phyloP scores from a whole-genome alignment of 2,797 vertebrate species.

The Sebastes minor region DNA sequence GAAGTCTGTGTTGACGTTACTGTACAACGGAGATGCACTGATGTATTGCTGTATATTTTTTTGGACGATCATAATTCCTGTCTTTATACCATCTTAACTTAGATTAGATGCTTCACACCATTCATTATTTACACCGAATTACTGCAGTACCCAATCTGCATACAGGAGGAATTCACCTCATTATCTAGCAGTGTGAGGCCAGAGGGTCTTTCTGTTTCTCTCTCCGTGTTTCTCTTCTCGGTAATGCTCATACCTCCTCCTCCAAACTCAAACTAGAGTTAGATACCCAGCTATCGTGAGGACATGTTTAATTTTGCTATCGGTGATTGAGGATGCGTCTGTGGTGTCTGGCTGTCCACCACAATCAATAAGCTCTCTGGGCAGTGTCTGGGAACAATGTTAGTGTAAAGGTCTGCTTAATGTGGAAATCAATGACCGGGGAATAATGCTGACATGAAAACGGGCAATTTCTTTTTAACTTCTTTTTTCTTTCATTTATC shows the following conservation, averaged over 20 bases:
- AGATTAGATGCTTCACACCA: background rate
- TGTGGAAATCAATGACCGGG: conserved; percentile 59
- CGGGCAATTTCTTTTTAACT: conserved; percentile 8
- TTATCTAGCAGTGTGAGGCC: background rate
- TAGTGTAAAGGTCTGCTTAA: conserved; percentile 62
- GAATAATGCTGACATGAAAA: conserved; percentile 42
- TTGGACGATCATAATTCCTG: background rate
- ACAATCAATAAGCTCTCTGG: conserved; percentile 66
- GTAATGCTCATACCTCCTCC: background rate
- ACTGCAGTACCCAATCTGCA: background rate
- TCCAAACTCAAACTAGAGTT: conserved; percentile 2
- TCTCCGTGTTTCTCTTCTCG: background rate
- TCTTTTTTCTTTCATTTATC: conserved; percentile 17
- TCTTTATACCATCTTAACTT: background rate
- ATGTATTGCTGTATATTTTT: background rate
- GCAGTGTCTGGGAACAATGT: conserved; percentile 52
- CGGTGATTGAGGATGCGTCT: conserved; percentile 52
- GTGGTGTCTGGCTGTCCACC: conserved; percentile 58
- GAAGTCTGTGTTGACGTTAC: background rate
- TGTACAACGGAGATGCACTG: background rate
- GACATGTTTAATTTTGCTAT: conserved; percentile 56
- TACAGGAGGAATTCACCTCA: conserved; percentile 3
- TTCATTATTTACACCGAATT: background rate
- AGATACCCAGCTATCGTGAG: conserved; percentile 18
- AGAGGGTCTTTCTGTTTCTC: background rate